Percentiles rank a stretch among this genome's conserved stretches.
phyloP scores from a whole-genome alignment of 2,797 vertebrate species.

The Knipowitschia caucasica region DNA sequence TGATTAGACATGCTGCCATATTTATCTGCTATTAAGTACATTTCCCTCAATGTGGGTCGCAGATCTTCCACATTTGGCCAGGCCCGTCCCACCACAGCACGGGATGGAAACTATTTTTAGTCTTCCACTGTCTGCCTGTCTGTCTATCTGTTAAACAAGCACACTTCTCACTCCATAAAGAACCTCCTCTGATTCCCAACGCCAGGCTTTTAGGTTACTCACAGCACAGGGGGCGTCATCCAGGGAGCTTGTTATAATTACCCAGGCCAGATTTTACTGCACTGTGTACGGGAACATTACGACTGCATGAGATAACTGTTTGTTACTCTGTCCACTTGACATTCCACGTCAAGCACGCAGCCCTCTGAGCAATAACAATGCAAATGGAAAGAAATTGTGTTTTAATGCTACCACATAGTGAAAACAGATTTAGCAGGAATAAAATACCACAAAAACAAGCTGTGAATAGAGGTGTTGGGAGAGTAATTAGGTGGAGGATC shows the following conservation, averaged over 20 bases:
- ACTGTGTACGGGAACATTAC: constrained; percentile 61
- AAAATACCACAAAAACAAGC: constrained; percentile 52
- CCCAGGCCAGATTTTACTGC: constrained; percentile 51
- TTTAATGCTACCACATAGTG: constrained; percentile 46
- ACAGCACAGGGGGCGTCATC: constrained; percentile 41
- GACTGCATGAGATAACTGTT: constrained; percentile 72
- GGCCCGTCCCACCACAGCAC: constrained; percentile 29
- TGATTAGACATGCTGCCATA: constrained; percentile 52
- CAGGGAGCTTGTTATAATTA: constrained; percentile 55
- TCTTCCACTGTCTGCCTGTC: constrained; percentile 34
- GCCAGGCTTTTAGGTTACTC: constrained; percentile 43
- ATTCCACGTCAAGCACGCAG: constrained; percentile 61
- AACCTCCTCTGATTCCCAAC: constrained; percentile 38
- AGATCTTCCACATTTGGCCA: constrained; percentile 43
- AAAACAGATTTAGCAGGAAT: constrained; percentile 35
- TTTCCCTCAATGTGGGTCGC: constrained; percentile 44
- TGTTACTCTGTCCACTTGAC: constrained; percentile 61
- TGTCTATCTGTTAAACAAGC: constrained; percentile 45
- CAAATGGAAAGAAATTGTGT: constrained; percentile 41
- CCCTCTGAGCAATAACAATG: constrained; percentile 53
- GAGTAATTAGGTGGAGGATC: constrained; percentile 45
- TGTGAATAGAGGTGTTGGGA: constrained; percentile 49
- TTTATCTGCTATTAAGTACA: constrained; percentile 55
- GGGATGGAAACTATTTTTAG: constrained; percentile 59
- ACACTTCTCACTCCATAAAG: constrained; percentile 64